A percentile compares a stretch with the other conserved stretches of the same genome.
Conservation (phyloP, 2,888 invertebrate species). For the Allacma fusca region DNA sequence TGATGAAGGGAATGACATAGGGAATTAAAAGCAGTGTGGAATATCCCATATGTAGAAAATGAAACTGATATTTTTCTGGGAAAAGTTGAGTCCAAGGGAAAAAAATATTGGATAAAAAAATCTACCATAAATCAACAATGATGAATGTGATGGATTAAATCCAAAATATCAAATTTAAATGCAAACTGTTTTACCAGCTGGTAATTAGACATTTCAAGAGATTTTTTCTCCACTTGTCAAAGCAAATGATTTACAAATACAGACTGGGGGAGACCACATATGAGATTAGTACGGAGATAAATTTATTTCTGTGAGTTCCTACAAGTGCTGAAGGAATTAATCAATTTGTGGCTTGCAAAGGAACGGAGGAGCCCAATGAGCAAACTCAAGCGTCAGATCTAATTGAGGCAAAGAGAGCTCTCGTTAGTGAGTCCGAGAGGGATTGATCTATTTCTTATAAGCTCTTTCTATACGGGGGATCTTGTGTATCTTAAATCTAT, state of each 20-base stretch:
- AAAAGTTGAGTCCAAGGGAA: background rate
- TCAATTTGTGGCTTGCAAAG: too few species aligned
- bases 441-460: slow-evolving; percentile 1
- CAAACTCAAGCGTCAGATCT: too few species aligned
- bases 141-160: background rate
- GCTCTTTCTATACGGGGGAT: background rate
- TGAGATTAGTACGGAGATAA: too few species aligned
- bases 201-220: background rate
- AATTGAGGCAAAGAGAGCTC: background rate
- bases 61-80: background rate
- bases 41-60: background rate
- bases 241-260: too few species aligned
- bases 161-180: background rate
- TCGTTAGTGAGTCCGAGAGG: background rate
- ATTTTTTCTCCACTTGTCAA: too few species aligned
- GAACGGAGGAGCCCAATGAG: too few species aligned
- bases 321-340: too few species aligned
- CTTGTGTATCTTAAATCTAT: background rate
- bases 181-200: background rate
- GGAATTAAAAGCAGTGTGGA: background rate
- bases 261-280: too few species aligned
- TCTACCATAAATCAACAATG: background rate
- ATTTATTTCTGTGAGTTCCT: too few species aligned
- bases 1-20: background rate
- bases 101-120: background rate